Evolutionary conservation across 2,113 vertebrate species (phyloP), one percentile per base, ranked within the genome.

Genomic region (Carettochelys insculpta): DNA sequence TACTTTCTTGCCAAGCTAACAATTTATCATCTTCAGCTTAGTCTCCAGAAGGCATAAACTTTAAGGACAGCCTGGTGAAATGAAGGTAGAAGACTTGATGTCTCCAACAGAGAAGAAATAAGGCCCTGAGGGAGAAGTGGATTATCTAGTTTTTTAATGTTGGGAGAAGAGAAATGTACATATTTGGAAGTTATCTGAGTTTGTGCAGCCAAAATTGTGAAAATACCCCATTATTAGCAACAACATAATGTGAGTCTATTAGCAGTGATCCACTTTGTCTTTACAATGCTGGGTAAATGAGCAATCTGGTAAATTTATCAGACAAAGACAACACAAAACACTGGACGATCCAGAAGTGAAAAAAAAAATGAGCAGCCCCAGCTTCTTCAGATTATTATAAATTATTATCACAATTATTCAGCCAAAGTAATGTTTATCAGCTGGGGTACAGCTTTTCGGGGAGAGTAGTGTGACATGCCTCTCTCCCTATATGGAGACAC

Each of bases 1-100:
- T 82, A 83, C 94, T 95, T 90, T 80, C 76, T 90, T 93, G 96
- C 92, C 95, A 95, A 81, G 92, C 93, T 89, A 89, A 88, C 68
- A 81, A 85, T 88, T 95, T 95, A 92, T 91, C 94, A 96, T 77
- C 90, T 87, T 52, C 92, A 93, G 91, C 80, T 95, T 83, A 93
- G 92, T 87, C 83, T 92, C 86, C 83, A 86, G 93, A 92, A 56
- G 85, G 85, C 89, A 83, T 34, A 89, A 92, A 94, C 94, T 94
- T 78, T 80, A 92, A 87, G 90, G 93, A 95, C 83, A 93, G 88
- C 83, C n/a, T 47, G 76, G 87, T 90, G 89, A 87, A 92, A 94
- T 78, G 85, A 93, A 88, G 16, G 51, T 47, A 96, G 34, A 25
- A 47, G 82, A 78, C 86, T 91, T 77, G 8, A 90, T 87, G 90